Evolutionary conservation across 2,797 vertebrate genomes (phyloP).

Genomic region (Gephyroberyx darwinii): DNA sequence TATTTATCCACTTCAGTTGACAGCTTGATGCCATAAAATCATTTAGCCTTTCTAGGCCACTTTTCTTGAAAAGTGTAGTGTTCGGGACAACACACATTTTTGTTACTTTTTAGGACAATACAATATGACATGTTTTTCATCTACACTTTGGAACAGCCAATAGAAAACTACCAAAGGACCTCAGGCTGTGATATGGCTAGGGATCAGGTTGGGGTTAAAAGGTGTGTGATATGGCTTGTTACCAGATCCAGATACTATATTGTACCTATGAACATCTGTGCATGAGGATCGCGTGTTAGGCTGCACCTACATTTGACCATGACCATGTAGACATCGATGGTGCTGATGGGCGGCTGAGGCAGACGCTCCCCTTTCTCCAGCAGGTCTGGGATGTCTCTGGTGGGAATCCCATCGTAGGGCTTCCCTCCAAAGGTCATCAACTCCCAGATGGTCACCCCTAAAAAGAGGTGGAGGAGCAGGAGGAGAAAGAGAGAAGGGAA

Average conservation of each 20-base stretch:
- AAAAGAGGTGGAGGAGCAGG: not conserved
- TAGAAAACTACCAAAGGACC: too few species aligned
- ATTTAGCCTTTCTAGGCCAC: not conserved
- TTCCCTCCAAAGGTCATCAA: slow-evolving; percentile 99
- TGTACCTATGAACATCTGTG: too few species aligned
- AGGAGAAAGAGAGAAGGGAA: not conserved
- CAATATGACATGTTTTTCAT: too few species aligned
- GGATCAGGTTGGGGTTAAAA: too few species aligned
- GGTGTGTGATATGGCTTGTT: too few species aligned
- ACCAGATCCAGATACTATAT: not conserved
- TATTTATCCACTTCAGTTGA: too few species aligned
- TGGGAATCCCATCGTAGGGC: slow-evolving; percentile 96
- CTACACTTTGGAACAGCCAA: too few species aligned
- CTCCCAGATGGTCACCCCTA: slow-evolving; percentile 99
- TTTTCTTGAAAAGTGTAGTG: not conserved
- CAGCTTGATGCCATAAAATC: not conserved
- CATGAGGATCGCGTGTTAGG: too few species aligned
- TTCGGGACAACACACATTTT: too few species aligned
- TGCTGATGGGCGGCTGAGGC: slow-evolving; percentile 96
- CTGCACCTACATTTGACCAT: slow-evolving; percentile 96
- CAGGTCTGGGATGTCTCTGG: slow-evolving; percentile 96
- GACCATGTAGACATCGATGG: slow-evolving; percentile 99
- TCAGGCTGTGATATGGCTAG: too few species aligned
- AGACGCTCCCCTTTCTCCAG: slow-evolving; percentile 97
- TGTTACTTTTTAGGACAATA: too few species aligned